These are phyloP conservation scores for Trichonephila clavata DNA, from an alignment of 1,140 invertebrate species.

Conservation along the genomic window DNA sequence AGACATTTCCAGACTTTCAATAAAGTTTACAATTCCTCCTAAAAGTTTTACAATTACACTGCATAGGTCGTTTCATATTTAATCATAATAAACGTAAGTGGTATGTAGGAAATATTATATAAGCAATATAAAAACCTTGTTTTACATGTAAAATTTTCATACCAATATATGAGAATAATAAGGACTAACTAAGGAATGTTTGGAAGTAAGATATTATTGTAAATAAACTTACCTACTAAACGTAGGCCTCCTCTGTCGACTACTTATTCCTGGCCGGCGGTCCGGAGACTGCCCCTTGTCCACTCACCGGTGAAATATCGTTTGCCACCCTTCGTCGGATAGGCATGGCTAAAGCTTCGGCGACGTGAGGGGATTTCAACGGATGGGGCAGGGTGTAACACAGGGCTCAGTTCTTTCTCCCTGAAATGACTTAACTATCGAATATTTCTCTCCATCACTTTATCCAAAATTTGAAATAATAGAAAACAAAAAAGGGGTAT, in stretches of 20 bases:
- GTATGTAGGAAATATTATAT: too few species aligned
- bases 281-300: constrained; percentile 50
- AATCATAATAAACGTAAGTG: too few species aligned
- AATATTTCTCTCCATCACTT: constrained; percentile 33
- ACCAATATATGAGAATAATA: too few species aligned
- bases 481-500: constrained; percentile 34
- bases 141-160: too few species aligned
- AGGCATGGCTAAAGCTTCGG: constrained; percentile 46
- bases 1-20: too few species aligned
- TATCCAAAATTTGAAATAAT: neutral
- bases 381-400: constrained; percentile 69
- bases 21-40: too few species aligned
- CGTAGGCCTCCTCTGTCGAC: constrained; percentile 63
- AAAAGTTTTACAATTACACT: too few species aligned
- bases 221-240: constrained; percentile 48
- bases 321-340: constrained; percentile 21
- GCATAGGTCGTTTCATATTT: too few species aligned
- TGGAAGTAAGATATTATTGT: neutral
- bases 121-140: too few species aligned
- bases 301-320: constrained; percentile 10
- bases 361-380: neutral
- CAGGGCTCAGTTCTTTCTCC: constrained; percentile 58
- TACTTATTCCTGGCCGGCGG: constrained; percentile 65
- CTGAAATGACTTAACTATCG: neutral
- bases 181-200: too few species aligned